These are phyloP conservation scores for Saturnia japonica DNA, from an alignment of 2,888 invertebrate species.

Conservation along the genomic window DNA sequence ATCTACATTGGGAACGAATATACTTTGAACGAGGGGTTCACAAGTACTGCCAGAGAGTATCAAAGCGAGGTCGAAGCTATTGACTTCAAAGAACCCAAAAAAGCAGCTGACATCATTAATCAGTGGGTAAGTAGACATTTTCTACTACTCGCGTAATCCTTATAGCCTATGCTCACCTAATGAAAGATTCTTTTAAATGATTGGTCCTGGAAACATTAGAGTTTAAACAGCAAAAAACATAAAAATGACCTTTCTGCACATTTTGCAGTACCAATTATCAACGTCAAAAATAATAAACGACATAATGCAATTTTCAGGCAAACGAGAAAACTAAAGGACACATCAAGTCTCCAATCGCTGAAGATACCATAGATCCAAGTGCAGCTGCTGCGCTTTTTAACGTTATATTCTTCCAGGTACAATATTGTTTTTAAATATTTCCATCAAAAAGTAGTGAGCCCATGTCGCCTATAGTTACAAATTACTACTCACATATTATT, in stretches of 20 bases:
- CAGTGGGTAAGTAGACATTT: slow-evolving; percentile 38
- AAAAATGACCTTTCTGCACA: too few species aligned
- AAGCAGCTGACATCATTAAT: slow-evolving; percentile 44
- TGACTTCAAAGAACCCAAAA: slow-evolving; percentile 36
- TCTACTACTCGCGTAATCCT: not conserved
- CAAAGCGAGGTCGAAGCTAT: slow-evolving; percentile 44
- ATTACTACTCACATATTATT: too few species aligned
- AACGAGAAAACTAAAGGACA: slow-evolving; percentile 47
- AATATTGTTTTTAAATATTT: not conserved
- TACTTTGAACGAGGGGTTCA: slow-evolving; percentile 38
- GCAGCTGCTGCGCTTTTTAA: slow-evolving; percentile 38
- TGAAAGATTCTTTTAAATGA: not conserved
- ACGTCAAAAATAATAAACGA: not conserved
- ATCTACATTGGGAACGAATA: slow-evolving; percentile 42
- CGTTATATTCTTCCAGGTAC: not conserved
- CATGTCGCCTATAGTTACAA: too few species aligned
- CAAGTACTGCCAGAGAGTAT: slow-evolving; percentile 34
- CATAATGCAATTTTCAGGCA: slow-evolving; percentile 37
- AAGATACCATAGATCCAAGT: slow-evolving; percentile 31
- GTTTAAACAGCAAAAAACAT: too few species aligned
- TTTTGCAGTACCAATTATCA: too few species aligned
- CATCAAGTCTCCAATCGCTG: slow-evolving; percentile 44
- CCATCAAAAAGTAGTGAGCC: not conserved
- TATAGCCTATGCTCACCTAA: not conserved
- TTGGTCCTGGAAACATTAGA: not conserved